Percentiles rank a stretch among this genome's conserved stretches.
These are phyloP conservation scores for Dione juno DNA, from an alignment of 2,888 invertebrate species.

Conservation along the genomic window DNA sequence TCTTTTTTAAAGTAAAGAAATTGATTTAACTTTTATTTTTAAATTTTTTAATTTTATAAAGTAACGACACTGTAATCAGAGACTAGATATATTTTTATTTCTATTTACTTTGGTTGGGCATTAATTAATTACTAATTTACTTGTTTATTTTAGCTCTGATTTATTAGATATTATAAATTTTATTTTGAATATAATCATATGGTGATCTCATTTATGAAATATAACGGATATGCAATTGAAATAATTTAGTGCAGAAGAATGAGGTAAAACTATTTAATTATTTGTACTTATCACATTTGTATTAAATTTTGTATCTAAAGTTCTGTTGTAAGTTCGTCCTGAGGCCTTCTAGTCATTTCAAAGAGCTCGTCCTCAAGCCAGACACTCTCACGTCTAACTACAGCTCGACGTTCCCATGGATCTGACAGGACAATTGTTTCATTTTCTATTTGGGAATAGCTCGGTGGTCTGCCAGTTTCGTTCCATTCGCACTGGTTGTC, in stretches of 20 bases:
- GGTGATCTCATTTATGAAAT: not conserved
- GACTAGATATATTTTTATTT: constrained; percentile 50
- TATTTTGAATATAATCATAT: not conserved
- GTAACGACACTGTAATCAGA: constrained; percentile 19
- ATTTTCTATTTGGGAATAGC: constrained; percentile 76
- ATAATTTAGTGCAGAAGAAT: not conserved
- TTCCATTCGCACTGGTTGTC: constrained; percentile 81
- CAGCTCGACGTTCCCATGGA: constrained; percentile 78
- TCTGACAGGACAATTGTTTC: constrained; percentile 75
- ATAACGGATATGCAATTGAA: not conserved
- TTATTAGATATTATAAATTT: not conserved
- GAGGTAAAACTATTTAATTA: constrained; percentile 31
- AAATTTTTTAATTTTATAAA: constrained; percentile 12
- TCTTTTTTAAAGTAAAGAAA: too few relatives aligned
- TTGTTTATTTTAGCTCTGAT: constrained; percentile 15
- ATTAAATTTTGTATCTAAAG: constrained; percentile 75
- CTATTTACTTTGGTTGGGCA: constrained; percentile 50
- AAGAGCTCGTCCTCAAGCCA: constrained; percentile 92
- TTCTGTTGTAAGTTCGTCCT: constrained; percentile 95
- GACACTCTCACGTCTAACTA: constrained; percentile 82
- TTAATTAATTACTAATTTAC: constrained; percentile 28
- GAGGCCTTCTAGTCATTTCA: constrained; percentile 92
- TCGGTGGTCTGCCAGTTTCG: constrained; percentile 80
- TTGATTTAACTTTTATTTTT: not conserved
- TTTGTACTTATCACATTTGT: constrained; percentile 62